Evolutionary conservation across 2,113 vertebrate species (phyloP).

Genomic region (Leucosticte australis): DNA sequence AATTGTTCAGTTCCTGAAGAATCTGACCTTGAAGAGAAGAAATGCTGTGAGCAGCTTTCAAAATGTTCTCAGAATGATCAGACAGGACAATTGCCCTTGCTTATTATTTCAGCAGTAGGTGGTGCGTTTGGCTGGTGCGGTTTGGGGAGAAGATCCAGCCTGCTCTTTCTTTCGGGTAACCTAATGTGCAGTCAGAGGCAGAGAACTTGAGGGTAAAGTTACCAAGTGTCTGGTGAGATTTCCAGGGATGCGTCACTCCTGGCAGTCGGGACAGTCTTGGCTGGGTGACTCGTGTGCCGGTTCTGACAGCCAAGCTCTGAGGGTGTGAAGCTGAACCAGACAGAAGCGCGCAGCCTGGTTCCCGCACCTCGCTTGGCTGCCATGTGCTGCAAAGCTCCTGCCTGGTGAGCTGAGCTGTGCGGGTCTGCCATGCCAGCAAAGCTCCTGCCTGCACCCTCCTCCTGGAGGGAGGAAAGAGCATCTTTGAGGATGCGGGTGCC

Average conservation of each 20-base stretch:
- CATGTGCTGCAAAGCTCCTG: background rate
- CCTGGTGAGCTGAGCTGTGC: background rate
- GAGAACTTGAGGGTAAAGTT: background rate
- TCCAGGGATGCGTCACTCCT: background rate
- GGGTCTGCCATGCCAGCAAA: background rate
- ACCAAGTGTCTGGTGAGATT: background rate
- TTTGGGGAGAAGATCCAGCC: background rate
- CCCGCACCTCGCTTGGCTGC: background rate
- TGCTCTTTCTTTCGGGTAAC: background rate
- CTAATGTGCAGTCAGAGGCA: background rate
- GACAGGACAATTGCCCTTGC: background rate
- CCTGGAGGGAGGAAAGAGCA: background rate
- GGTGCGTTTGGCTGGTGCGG: background rate
- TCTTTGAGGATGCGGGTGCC: background rate
- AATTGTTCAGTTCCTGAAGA: background rate
- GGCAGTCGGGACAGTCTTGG: background rate
- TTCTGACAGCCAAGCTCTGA: background rate
- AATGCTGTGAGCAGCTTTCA: background rate
- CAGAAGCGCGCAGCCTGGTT: background rate
- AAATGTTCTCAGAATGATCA: background rate
- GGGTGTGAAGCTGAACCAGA: background rate
- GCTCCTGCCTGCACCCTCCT: background rate
- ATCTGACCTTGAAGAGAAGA: conserved; percentile 37
- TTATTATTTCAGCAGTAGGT: background rate
- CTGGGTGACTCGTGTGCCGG: background rate